phyloP scores from a whole-genome alignment of 2,797 vertebrate genomes.

The Phoeniculus purpureus region DNA sequence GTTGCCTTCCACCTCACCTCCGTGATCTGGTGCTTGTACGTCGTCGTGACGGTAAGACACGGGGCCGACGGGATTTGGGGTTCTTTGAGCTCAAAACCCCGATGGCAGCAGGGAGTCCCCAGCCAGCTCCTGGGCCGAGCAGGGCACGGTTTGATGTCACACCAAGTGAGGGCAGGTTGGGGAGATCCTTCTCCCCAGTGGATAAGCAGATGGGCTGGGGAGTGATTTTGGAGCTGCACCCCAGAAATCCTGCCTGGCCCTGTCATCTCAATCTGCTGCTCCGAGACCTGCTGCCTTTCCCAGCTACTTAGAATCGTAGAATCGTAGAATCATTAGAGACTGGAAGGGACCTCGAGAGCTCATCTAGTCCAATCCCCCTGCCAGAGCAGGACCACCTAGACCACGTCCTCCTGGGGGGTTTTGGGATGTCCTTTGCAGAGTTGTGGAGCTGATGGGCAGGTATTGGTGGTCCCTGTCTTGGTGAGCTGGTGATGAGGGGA shows the following conservation, averaged over 20 bases:
- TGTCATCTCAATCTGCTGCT: background rate
- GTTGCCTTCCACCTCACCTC: conserved; percentile 94
- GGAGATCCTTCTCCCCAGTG: background rate
- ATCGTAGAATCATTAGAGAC: too few species aligned
- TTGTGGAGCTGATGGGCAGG: background rate
- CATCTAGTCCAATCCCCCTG: too few species aligned
- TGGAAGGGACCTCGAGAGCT: too few species aligned
- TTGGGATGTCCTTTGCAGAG: background rate
- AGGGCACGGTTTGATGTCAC: background rate
- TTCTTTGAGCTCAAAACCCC: background rate
- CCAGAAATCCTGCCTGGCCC: background rate
- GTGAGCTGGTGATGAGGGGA: background rate
- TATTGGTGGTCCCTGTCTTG: background rate
- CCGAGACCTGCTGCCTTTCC: rapidly evolving
- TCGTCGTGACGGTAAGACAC: conserved; percentile 87
- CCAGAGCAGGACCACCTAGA: too few species aligned
- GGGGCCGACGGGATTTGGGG: background rate
- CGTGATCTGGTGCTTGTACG: conserved; percentile 90
- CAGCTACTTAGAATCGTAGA: too few species aligned
- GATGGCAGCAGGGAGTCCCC: background rate
- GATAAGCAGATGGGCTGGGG: background rate
- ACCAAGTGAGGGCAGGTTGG: background rate
- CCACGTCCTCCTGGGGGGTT: background rate
- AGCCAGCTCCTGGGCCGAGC: background rate
- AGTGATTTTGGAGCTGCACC: background rate